These are phyloP conservation scores for Cotesia chilonis DNA, from an alignment of 1,140 invertebrate genomes.

Conservation along the genomic window DNA sequence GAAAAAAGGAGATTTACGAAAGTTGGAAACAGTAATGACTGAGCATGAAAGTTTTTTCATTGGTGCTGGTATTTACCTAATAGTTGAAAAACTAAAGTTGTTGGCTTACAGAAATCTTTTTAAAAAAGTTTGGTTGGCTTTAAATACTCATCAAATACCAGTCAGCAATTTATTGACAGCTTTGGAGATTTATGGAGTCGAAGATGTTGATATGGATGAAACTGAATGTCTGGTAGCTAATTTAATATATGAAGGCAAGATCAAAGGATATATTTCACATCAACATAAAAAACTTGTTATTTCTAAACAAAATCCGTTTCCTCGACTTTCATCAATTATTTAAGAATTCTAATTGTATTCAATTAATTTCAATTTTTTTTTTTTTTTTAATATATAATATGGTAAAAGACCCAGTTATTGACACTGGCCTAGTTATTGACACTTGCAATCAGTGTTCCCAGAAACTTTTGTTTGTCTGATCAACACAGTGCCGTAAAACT, in stretches of 20 bases:
- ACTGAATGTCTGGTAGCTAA: constrained; percentile 96
- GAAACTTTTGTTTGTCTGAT: too few relatives aligned
- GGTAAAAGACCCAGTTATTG: too few relatives aligned
- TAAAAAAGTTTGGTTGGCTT: constrained; percentile 90
- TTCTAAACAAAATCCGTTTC: constrained; percentile 97
- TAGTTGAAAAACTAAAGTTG: constrained; percentile 95
- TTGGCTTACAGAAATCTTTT: constrained; percentile 96
- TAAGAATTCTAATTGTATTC: constrained; percentile 28
- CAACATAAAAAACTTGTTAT: constrained; percentile 97
- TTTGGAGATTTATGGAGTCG: constrained; percentile 81
- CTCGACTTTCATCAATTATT: constrained; percentile 68
- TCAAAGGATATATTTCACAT: constrained; percentile 97
- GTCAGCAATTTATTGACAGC: constrained; percentile 84
- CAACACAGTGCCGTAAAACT: too few relatives aligned
- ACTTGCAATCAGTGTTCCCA: too few relatives aligned
- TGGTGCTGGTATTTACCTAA: constrained; percentile 93
- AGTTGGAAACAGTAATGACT: constrained; percentile 86
- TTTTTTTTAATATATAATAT: too few relatives aligned
- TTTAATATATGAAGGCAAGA: constrained; percentile 93
- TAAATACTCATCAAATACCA: constrained; percentile 91
- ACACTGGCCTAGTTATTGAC: too few relatives aligned
- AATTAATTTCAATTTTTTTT: too few relatives aligned
- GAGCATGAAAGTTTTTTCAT: constrained; percentile 93
- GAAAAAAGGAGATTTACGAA: constrained; percentile 86
- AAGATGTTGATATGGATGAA: constrained; percentile 91